Evolutionary conservation across 2,797 vertebrate species (phyloP), one percentile per base, ranked within the genome.

Genomic region (Tamandua tetradactyla): DNA sequence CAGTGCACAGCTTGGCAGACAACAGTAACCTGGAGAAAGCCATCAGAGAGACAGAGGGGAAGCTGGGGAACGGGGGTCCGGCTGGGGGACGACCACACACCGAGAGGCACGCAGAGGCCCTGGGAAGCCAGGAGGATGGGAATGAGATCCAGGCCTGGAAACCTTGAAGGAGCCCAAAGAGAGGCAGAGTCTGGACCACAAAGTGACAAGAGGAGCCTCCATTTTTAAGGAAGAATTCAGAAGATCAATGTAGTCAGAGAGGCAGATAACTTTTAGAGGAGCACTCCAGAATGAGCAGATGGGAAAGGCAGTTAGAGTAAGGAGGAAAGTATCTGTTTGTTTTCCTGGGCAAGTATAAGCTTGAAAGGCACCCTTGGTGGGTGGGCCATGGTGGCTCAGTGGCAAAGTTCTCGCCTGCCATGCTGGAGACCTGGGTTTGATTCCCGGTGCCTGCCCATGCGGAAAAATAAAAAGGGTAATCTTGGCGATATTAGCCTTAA

Each of bases 291-390:
- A 93, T 25, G 72, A 96, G 52, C 80, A 81, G n/a, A 95, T 71
- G 90, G 89, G 85, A 95, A 94, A 87, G 78, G 79, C 80, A 78
- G 81, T 93, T 96, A 18, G 69, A 69, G 42, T 59, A 55, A 91
- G 47, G 20, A 78, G 37, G 72, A 49, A 79, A 92, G 82, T 91
- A 87, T 89, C 94, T 97, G 84, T 94, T 97, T 96, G 93, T 96
- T 96, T 97, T 96, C 94, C 94, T 68, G 64, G 94, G 69, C 80
- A 94, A 93, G 72, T 94, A 86, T 32, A 93, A 89, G 93, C 94
- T 97, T 96, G 96, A 94, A 96, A 97, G 89, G 94, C 92, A 85
- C 93, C 92, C 75, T 79, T 89, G 64, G 86, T 92, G 89, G n/a
- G n/a, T n/a, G n/a, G n/a, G n/a, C n/a, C n/a, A n/a, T n/a, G n/a